These are phyloP conservation scores for Sebastes taczanowskii DNA, from an alignment of 2,797 vertebrate species.

Conservation along the genomic window DNA sequence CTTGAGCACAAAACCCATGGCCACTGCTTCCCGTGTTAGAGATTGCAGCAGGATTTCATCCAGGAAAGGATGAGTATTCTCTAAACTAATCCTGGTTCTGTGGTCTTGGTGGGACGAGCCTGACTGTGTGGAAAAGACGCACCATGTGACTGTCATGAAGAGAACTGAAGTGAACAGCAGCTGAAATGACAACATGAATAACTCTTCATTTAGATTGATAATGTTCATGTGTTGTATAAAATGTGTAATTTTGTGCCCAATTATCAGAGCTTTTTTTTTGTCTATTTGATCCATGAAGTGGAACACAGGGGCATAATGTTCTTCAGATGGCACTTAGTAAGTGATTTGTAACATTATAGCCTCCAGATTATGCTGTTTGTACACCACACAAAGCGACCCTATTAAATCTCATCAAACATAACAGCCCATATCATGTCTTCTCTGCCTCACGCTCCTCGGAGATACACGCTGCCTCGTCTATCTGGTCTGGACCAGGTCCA, in stretches of 20 bases:
- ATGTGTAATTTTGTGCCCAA: slow-evolving; percentile 22
- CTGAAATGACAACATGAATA: slow-evolving; percentile 26
- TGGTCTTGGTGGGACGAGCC: slow-evolving; percentile 56
- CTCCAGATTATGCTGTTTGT: slow-evolving; percentile 69
- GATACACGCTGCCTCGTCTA: slow-evolving; percentile 67
- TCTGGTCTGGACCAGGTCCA: slow-evolving; percentile 80
- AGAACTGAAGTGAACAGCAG: slow-evolving; percentile 29
- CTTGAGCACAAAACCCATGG: slow-evolving; percentile 69
- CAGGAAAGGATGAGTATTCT: slow-evolving; percentile 78
- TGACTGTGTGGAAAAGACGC: slow-evolving; percentile 37
- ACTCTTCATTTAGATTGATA: slow-evolving; percentile 27
- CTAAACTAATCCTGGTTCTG: slow-evolving; percentile 70
- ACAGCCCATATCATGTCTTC: slow-evolving; percentile 78
- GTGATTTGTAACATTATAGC: slow-evolving; percentile 74
- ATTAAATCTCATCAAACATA: slow-evolving; percentile 79
- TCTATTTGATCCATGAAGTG: slow-evolving; percentile 46
- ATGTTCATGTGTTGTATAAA: slow-evolving; percentile 16
- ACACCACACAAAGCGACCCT: slow-evolving; percentile 62
- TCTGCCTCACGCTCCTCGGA: slow-evolving; percentile 61
- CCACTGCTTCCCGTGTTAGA: slow-evolving; percentile 66
- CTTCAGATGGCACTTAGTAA: slow-evolving; percentile 57
- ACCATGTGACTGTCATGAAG: slow-evolving; percentile 22
- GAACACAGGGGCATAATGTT: slow-evolving; percentile 44
- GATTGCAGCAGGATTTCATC: slow-evolving; percentile 73
- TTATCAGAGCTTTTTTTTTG: slow-evolving; percentile 7